phyloP scores from a whole-genome alignment of 2,113 vertebrate genomes.

The Phalacrocorax pelagicus region DNA sequence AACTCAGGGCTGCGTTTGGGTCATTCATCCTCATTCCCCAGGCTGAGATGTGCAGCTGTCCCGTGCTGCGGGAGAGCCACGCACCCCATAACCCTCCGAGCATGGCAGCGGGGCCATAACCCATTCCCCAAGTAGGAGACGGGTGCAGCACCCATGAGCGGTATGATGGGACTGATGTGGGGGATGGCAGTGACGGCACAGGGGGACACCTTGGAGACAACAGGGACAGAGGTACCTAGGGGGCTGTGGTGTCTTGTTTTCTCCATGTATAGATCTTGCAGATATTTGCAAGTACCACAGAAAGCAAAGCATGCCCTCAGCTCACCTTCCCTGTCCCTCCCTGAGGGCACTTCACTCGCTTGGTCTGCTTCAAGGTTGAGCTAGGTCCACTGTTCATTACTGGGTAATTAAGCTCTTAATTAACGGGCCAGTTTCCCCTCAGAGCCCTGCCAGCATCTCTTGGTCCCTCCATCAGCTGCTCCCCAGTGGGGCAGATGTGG shows the following conservation, averaged over 20 bases:
- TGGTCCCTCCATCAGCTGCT: not conserved
- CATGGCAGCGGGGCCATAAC: accelerated
- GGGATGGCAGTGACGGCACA: not conserved
- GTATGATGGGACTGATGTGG: not conserved
- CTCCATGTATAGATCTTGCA: not conserved
- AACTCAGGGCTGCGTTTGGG: accelerated
- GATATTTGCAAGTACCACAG: not conserved
- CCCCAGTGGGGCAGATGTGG: not conserved
- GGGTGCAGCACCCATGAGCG: not conserved
- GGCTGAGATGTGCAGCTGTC: accelerated
- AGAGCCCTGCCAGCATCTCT: not conserved
- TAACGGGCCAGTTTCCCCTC: not conserved
- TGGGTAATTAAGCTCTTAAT: conserved; percentile 53
- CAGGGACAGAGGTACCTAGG: not conserved
- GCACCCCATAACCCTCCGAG: not conserved
- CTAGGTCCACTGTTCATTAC: not conserved
- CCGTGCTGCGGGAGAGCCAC: accelerated
- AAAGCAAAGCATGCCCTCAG: not conserved
- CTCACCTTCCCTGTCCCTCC: not conserved
- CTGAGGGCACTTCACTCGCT: not conserved
- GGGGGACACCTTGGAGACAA: not conserved
- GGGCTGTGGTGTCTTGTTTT: not conserved
- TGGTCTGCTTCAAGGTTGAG: conserved; percentile 35
- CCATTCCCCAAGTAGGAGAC: not conserved
- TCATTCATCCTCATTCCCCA: not conserved